phyloP scores from a whole-genome alignment of 2,888 invertebrate species.

The Melipona beecheii region DNA sequence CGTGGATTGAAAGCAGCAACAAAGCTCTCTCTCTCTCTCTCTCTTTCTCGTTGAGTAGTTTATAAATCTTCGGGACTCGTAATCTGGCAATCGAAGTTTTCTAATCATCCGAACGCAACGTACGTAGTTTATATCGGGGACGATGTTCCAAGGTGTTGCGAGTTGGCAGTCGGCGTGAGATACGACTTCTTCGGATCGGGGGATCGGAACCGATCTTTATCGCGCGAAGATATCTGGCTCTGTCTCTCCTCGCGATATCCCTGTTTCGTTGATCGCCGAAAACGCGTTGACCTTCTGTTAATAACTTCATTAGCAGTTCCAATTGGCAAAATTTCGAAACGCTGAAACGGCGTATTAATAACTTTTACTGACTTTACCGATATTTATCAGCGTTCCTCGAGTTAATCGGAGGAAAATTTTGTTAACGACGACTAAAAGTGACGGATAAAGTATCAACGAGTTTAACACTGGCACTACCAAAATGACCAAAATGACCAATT shows the following conservation, averaged over 20 bases:
- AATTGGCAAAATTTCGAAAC: neutral
- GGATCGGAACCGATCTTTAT: slow-evolving; percentile 28
- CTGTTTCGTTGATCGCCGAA: slow-evolving; percentile 4
- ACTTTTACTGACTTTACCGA: neutral
- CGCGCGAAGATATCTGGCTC: slow-evolving; percentile 4
- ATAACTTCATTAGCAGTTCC: neutral
- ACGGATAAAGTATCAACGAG: no score
- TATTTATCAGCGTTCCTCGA: neutral
- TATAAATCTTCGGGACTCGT: slow-evolving; percentile 69
- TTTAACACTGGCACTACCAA: no score
- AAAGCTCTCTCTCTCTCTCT: slow-evolving; percentile 34
- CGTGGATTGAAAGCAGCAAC: slow-evolving; percentile 49
- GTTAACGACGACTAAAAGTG: neutral
- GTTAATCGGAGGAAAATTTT: neutral
- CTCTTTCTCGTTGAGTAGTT: slow-evolving; percentile 27
- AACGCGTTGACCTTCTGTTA: neutral
- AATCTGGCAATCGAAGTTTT: slow-evolving; percentile 77
- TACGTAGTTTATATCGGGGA: slow-evolving; percentile 68
- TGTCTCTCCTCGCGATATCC: slow-evolving; percentile 6
- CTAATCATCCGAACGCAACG: slow-evolving; percentile 69
- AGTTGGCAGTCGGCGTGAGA: slow-evolving; percentile 67
- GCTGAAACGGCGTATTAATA: neutral
- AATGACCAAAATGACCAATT: no score
- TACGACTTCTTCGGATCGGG: slow-evolving; percentile 64
- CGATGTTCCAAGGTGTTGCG: slow-evolving; percentile 66